Evolutionary conservation across 2,888 invertebrate genomes (phyloP), one percentile per base, ranked within the genome.

Genomic region (Eupithecia dodoneata): DNA sequence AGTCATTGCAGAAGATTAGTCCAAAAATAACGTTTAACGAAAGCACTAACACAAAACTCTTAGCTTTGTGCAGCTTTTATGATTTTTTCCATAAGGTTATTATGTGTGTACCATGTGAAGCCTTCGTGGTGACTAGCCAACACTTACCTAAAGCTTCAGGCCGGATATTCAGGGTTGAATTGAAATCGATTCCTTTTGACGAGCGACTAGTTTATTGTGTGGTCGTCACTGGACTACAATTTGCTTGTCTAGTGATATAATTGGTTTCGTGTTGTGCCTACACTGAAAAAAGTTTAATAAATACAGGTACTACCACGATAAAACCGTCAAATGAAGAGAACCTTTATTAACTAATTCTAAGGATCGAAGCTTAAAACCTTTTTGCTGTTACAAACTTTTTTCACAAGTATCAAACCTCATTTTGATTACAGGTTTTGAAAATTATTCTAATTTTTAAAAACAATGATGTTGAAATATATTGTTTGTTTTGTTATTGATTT

Each of bases 91-190:
- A 44, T 75, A 41, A 71, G 76, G 66, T 69, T 47, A 63, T 59
- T 42, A 72, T 76, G 74, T 76, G 76, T 74, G 71, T 55, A 42
- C 65, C 45, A 69, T 65, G 10, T 49, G 71, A 47, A 41, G 52
- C 83, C 83, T 85, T 83, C 85, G 84, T 87, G 86, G 89, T 89
- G 89, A 89, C 87, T 85, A 82, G 79, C 83, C 86, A 85, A 83
- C 81, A 87, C 86, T 88, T 86, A 69, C 70, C 47, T 70, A 55
- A 72, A 85, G 85, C 83, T 84, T 87, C 83, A 82, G 80, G 80
- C 82, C 80, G 82, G 84, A 86, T 87, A 90, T 93, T 94, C 94
- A 94, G 91, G 94, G 94, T 87, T 93, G 86, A 88, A 90, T 85
- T 85, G 83, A 87, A 92, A 94, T 94, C 93, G 94, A 93, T 94